These are phyloP conservation scores for Hypomesus transpacificus DNA, from an alignment of 2,113 vertebrate genomes.

Conservation along the genomic window DNA sequence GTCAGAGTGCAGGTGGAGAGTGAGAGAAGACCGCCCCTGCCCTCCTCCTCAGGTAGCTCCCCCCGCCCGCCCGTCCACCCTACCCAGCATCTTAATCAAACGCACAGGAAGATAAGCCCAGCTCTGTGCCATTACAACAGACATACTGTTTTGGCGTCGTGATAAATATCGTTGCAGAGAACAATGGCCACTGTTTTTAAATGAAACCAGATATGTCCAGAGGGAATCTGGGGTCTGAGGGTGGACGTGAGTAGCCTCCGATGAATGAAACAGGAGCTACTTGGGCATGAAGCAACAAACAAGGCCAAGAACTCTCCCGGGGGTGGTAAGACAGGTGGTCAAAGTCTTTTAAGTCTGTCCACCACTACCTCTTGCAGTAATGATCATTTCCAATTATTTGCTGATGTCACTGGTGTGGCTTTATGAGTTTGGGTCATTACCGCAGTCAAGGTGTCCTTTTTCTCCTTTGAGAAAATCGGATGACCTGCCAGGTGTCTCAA, in stretches of 20 bases:
- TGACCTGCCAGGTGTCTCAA: slow-evolving; percentile 50
- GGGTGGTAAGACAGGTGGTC: no score
- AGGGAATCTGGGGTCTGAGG: slow-evolving; percentile 43
- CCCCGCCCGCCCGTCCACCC: slow-evolving; percentile 38
- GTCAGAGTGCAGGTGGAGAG: slow-evolving; percentile 20
- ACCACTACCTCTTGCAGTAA: slow-evolving; percentile 3
- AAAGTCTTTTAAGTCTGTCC: background rate
- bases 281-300: slow-evolving; percentile 8
- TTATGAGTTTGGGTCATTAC: background rate
- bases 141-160: slow-evolving; percentile 59
- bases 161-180: slow-evolving; percentile 62
- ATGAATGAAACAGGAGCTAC: slow-evolving; percentile 61
- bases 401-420: background rate
- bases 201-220: slow-evolving; percentile 67
- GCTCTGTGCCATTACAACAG: slow-evolving; percentile 58
- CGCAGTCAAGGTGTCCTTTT: slow-evolving; percentile 19
- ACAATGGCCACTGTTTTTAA: slow-evolving; percentile 72
- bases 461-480: slow-evolving; percentile 15
- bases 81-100: slow-evolving; percentile 56
- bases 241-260: slow-evolving; percentile 42
- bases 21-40: slow-evolving; percentile 28
- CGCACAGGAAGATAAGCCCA: slow-evolving; percentile 47
- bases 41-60: slow-evolving; percentile 32
- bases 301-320: background rate
- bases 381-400: slow-evolving; percentile 13